Percentiles rank a stretch among this genome's conserved stretches.
phyloP scores from a whole-genome alignment of 2,888 invertebrate genomes.

The Drosophila birchii region DNA sequence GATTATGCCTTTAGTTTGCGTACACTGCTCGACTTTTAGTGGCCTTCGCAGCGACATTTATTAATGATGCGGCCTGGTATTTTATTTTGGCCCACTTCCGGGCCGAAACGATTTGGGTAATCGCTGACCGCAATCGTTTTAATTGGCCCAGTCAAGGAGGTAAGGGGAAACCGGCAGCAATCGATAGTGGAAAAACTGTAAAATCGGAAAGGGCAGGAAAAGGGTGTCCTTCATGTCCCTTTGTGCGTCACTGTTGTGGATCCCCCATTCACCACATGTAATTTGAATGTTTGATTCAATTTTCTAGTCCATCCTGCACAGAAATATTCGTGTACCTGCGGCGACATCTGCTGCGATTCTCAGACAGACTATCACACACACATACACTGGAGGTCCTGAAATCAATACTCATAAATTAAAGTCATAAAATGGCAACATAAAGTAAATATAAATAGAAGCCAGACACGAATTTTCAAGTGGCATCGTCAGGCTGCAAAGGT shows the following conservation, averaged over 20 bases:
- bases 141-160: conserved; percentile 55
- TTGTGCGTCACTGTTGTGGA: conserved; percentile 36
- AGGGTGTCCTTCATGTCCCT: conserved; percentile 19
- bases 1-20: conserved; percentile 66
- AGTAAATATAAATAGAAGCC: conserved; percentile 50
- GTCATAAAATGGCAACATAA: conserved; percentile 52
- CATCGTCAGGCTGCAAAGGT: conserved; percentile 30
- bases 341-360: conserved; percentile 61
- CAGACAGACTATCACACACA: conserved; percentile 36
- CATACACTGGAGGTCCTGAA: conserved; percentile 26
- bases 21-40: conserved; percentile 40
- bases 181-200: conserved; percentile 68
- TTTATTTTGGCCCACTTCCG: conserved; percentile 40
- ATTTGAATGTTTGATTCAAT: conserved; percentile 53
- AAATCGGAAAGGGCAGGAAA: conserved; percentile 51
- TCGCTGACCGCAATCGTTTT: conserved; percentile 64
- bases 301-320: conserved; percentile 13
- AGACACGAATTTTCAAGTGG: conserved; percentile 51
- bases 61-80: conserved; percentile 62
- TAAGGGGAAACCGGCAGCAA: conserved; percentile 9
- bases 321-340: conserved; percentile 32
- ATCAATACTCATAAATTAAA: conserved; percentile 68
- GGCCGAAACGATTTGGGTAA: conserved; percentile 61
- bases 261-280: conserved; percentile 17
- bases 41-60: conserved; percentile 59